These are phyloP conservation scores for Cylindroiulus punctatus DNA, from an alignment of 2,888 invertebrate genomes.

Conservation along the genomic window DNA sequence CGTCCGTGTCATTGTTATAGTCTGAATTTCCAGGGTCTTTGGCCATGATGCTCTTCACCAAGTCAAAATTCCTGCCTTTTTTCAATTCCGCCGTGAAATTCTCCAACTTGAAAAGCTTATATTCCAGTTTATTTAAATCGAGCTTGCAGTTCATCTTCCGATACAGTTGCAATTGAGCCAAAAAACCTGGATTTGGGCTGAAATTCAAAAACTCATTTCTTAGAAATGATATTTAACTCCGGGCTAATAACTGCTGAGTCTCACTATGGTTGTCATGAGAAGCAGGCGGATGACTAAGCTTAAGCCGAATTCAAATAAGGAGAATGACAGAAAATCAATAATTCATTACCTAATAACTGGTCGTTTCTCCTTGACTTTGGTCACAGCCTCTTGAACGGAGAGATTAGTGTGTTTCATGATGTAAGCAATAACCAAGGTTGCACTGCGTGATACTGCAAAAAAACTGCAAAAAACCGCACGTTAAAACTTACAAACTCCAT, in stretches of 20 bases:
- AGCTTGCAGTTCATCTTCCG: slow-evolving; percentile 80
- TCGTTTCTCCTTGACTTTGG: slow-evolving; percentile 64
- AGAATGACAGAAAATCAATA: slow-evolving; percentile 32
- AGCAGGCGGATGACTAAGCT: background rate
- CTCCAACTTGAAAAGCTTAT: slow-evolving; percentile 78
- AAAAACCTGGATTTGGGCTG: slow-evolving; percentile 83
- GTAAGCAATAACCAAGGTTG: slow-evolving; percentile 85
- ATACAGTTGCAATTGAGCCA: slow-evolving; percentile 80
- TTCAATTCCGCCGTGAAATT: slow-evolving; percentile 60
- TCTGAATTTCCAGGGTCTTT: slow-evolving; percentile 77
- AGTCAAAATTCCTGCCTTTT: slow-evolving; percentile 55
- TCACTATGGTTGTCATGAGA: background rate
- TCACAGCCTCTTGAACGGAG: slow-evolving; percentile 77
- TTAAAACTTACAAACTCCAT: too few relatives aligned
- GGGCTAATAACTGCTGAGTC: too few relatives aligned
- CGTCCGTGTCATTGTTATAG: slow-evolving; percentile 80
- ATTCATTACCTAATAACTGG: slow-evolving; percentile 61
- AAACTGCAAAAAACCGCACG: slow-evolving; percentile 71
- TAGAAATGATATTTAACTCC: background rate
- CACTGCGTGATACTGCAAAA: slow-evolving; percentile 90
- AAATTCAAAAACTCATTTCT: background rate
- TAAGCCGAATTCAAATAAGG: background rate
- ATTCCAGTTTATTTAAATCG: slow-evolving; percentile 75
- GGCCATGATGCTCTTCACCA: slow-evolving; percentile 75
- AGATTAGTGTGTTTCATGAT: slow-evolving; percentile 86